Percentiles rank a stretch among this genome's conserved stretches.
These are phyloP conservation scores for Sinocyclocheilus anshuiensis DNA, from an alignment of 2,113 vertebrate genomes.

Conservation along the genomic window DNA sequence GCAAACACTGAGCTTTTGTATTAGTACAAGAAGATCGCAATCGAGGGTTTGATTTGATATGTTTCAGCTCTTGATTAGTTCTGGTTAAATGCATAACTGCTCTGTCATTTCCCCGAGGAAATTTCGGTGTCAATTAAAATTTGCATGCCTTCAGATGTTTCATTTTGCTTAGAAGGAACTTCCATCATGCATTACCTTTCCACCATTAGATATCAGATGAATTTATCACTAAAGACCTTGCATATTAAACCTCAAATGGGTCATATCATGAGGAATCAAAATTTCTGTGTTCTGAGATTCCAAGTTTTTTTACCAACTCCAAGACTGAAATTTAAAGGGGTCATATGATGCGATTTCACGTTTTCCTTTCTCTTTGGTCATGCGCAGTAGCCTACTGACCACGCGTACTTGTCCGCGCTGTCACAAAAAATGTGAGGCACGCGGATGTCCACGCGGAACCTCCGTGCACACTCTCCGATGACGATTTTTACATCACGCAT, in stretches of 20 bases:
- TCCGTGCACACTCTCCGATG: no score
- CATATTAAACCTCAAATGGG: background rate
- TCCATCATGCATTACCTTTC: background rate
- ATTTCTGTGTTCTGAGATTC: background rate
- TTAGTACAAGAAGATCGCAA: background rate
- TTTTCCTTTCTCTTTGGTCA: no score
- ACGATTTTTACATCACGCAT: no score
- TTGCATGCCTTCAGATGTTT: background rate
- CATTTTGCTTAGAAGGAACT: background rate
- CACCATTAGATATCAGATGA: background rate
- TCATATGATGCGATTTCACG: no score
- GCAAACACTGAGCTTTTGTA: constrained; percentile 45
- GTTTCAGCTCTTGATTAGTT: constrained; percentile 1
- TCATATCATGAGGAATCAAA: background rate
- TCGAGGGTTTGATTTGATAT: background rate
- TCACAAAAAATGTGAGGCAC: no score
- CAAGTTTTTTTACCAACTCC: no score
- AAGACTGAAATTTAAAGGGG: no score
- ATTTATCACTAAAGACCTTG: background rate
- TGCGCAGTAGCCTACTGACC: no score
- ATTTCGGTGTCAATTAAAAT: background rate
- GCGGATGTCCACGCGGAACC: no score
- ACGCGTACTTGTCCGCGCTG: no score
- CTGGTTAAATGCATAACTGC: background rate
- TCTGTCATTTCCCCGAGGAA: background rate